Base-by-base conservation (phyloP, 2,888 invertebrate genomes). In the Hydrotaea cyrtoneurina region DNA sequence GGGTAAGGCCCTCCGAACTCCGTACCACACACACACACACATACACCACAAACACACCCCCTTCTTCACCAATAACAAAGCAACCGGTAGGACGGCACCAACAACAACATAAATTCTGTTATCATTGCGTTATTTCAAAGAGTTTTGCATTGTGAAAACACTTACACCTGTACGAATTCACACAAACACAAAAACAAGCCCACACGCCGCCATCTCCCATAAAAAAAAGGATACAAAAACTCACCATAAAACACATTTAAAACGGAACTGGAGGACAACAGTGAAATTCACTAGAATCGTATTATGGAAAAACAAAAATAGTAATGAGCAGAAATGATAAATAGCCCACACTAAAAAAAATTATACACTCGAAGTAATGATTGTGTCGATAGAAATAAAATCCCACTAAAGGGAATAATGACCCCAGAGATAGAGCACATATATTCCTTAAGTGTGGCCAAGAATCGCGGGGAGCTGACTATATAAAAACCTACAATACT, bases 91-190 rank as follows among this genome's bases (percentile, higher is more conserved):
- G 72, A 13, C 50, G 19, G 64, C 57, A 71, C 66, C 71, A 66
- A 10, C 36, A 53, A 31, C n/a, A 71, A 53, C 21, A 17, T 36
- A 59, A 31, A 74, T 23, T 15, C 8, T 76, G 46, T 75, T 53
- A 76, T 72, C 46, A 43, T 83, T 66, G 75, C 76, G 43, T 76
- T 59, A 53, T 80, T 73, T 83, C 66, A 69, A 74, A 72, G 79
- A 50, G 79, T 55, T 84, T 80, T 64, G 39, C 46, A 78, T 84
- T 80, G 64, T 75, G 57, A 78, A 80, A 84, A 83, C 36, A 84
- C 59, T 64, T 64, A 19, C 84, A 84, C 75, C 78, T 84, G 84
- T 19, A 72, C 31, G 64, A 81, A 76, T 81, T 84, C 84, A n/a
- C 84, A 84, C n/a, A 53, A 15, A 71, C n/a, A 21, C 0, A 19